These are phyloP conservation scores for Noctua comes DNA, from an alignment of 2,888 invertebrate species.

Conservation along the genomic window DNA sequence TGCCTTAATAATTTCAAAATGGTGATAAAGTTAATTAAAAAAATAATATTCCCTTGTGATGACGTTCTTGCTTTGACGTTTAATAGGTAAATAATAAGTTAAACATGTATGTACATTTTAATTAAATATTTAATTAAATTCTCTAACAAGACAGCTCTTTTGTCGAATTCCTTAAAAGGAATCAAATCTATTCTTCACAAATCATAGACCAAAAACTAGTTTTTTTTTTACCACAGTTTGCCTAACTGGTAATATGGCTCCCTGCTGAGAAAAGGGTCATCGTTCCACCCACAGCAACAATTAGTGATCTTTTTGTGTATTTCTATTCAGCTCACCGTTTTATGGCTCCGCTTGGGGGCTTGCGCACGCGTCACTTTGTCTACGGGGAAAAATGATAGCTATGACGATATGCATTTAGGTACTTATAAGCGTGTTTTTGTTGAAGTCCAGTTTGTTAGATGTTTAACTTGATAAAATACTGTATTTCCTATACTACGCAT, in stretches of 20 bases:
- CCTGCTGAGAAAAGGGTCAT: constrained; percentile 40
- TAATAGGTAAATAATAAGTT: background rate
- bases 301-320: constrained; percentile 21
- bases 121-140: background rate
- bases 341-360: background rate
- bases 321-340: background rate
- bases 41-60: background rate
- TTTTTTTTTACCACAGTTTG: constrained; percentile 14
- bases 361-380: constrained; percentile 21
- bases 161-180: constrained; percentile 22
- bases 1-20: background rate
- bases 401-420: background rate
- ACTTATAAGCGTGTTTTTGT: background rate
- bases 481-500: background rate
- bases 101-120: background rate
- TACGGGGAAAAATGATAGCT: background rate
- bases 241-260: constrained; percentile 13
- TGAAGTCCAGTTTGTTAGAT: background rate
- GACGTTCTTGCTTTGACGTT: background rate
- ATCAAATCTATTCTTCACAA: constrained; percentile 3
- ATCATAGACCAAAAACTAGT: constrained; percentile 1
- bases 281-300: constrained; percentile 19
- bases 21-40: background rate
- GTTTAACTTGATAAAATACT: background rate
- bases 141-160: constrained; percentile 18